Evolutionary conservation across 2,113 vertebrate genomes (phyloP).

Genomic region (Crypturellus undulatus): DNA sequence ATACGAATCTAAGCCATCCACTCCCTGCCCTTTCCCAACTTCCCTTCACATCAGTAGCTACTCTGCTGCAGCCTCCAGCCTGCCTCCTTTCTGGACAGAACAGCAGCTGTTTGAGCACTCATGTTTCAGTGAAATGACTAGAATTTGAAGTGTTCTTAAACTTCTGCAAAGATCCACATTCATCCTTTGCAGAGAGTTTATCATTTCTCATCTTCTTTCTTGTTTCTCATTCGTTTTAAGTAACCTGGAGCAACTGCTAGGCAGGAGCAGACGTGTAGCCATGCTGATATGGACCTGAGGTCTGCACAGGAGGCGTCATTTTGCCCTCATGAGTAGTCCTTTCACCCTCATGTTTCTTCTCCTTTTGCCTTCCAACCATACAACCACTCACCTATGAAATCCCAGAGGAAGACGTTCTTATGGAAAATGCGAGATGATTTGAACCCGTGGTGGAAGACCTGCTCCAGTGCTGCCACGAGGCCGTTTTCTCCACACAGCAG

Average conservation of each 20-base stretch:
- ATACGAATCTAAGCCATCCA: neutral
- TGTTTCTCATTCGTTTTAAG: neutral
- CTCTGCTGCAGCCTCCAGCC: neutral
- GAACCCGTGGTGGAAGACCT: slow-evolving; percentile 95
- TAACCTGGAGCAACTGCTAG: neutral
- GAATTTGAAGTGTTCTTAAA: neutral
- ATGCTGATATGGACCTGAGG: neutral
- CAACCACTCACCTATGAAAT: slow-evolving; percentile 89
- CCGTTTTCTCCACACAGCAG: slow-evolving; percentile 93
- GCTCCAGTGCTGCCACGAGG: slow-evolving; percentile 91
- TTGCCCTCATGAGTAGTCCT: neutral
- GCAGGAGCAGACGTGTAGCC: neutral
- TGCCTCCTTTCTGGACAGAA: neutral
- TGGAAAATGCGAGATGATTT: slow-evolving; percentile 93
- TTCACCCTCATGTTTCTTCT: neutral
- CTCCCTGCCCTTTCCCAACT: neutral
- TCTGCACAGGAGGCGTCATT: neutral
- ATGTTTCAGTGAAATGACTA: neutral
- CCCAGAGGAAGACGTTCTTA: slow-evolving; percentile 97
- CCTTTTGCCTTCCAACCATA: neutral
- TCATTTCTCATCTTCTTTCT: neutral
- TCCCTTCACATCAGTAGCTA: neutral
- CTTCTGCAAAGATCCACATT: neutral
- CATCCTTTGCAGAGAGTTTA: neutral
- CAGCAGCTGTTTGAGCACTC: neutral